These are phyloP conservation scores for Pseudotriccus pelzelni DNA, from an alignment of 2,797 vertebrate genomes.

Conservation along the genomic window DNA sequence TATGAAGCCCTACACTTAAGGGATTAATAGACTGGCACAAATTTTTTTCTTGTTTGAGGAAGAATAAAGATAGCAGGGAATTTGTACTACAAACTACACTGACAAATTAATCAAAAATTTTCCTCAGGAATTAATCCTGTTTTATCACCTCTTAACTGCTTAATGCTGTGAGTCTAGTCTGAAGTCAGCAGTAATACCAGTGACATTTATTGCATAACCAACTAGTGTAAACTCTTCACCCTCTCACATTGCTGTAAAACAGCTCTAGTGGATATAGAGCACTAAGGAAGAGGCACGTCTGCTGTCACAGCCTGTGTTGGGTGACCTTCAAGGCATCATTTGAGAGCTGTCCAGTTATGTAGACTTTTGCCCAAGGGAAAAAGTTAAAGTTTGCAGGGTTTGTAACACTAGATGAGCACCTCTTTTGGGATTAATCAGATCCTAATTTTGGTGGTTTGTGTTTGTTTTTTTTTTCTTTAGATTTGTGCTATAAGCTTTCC, in stretches of 20 bases:
- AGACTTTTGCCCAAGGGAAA: neutral
- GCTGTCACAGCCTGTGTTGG: neutral
- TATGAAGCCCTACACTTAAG: neutral
- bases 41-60: neutral
- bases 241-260: neutral
- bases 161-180: slow-evolving; percentile 32
- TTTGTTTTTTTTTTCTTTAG: neutral
- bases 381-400: neutral
- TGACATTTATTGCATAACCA: slow-evolving; percentile 51
- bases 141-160: slow-evolving; percentile 59
- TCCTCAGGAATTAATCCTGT: slow-evolving; percentile 58
- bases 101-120: slow-evolving; percentile 48
- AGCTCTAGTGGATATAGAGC: neutral
- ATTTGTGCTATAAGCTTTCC: neutral
- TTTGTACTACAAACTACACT: neutral
- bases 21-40: slow-evolving; percentile 23
- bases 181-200: slow-evolving; percentile 46
- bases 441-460: neutral
- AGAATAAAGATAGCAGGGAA: neutral
- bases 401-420: neutral
- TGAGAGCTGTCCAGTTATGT: neutral
- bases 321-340: neutral
- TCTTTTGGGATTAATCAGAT: neutral
- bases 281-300: neutral
- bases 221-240: slow-evolving; percentile 29